Percentiles rank a stretch among this genome's conserved stretches.
These are phyloP conservation scores for Andrena bicolor DNA, from an alignment of 2,888 invertebrate species.

Conservation along the genomic window DNA sequence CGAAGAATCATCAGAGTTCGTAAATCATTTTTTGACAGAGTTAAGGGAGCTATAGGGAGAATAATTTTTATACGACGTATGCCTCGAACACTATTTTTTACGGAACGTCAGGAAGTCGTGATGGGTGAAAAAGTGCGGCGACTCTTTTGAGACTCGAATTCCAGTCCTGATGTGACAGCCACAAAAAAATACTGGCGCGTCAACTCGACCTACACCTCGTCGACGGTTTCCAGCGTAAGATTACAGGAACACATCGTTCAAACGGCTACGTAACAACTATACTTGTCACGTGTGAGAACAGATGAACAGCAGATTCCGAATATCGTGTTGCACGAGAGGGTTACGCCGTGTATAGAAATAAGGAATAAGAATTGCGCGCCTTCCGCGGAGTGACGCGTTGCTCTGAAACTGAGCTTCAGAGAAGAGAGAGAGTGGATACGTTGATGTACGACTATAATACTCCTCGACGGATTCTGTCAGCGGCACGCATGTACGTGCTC, in stretches of 20 bases:
- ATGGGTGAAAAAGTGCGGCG: conserved; percentile 21
- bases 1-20: background rate
- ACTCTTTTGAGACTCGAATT: conserved; percentile 13
- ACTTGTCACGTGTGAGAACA: conserved; percentile 69
- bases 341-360: conserved; percentile 43
- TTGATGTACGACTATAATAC: conserved; percentile 1
- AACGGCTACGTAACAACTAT: conserved; percentile 55
- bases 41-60: background rate
- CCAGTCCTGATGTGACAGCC: conserved; percentile 13
- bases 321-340: conserved; percentile 70
- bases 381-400: conserved; percentile 16
- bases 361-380: conserved; percentile 34
- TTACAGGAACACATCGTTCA: conserved; percentile 73
- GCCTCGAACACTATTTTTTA: conserved; percentile 16
- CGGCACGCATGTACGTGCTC: background rate
- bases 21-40: background rate
- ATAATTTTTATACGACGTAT: too few species aligned
- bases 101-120: background rate
- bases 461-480: background rate
- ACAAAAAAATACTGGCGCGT: conserved; percentile 34
- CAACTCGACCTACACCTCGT: conserved; percentile 21
- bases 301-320: conserved; percentile 69
- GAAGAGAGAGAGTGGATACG: background rate
- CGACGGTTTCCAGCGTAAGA: conserved; percentile 57
- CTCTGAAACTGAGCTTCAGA: background rate